Evolutionary conservation across 2,113 vertebrate genomes (phyloP).

Genomic region (Irena cyanogastra): DNA sequence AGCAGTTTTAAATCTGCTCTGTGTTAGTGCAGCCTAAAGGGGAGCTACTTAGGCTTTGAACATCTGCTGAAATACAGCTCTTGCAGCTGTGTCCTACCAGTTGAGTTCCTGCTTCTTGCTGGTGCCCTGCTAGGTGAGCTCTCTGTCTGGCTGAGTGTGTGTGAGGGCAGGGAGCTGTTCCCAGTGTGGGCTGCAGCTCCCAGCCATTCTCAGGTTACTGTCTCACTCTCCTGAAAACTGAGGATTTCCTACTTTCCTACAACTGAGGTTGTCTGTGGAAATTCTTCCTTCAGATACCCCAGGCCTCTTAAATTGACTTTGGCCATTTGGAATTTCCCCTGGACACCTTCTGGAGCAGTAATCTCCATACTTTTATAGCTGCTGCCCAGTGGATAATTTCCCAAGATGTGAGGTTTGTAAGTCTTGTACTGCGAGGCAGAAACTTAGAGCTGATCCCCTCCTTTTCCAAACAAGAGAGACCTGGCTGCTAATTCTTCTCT

Average conservation of each 20-base stretch:
- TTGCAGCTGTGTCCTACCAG: not conserved
- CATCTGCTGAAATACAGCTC: not conserved
- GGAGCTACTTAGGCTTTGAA: not conserved
- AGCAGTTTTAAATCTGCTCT: not conserved
- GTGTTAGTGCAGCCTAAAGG: not conserved
- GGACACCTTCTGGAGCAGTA: not conserved
- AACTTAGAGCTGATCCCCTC: not conserved
- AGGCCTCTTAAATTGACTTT: not conserved
- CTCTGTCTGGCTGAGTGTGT: no score
- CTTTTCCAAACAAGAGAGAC: slow-evolving; percentile 5
- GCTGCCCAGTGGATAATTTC: not conserved
- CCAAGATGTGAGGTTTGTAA: not conserved
- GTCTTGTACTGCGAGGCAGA: not conserved
- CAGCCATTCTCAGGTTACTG: fast-evolving
- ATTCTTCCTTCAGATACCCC: not conserved
- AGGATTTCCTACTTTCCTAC: not conserved
- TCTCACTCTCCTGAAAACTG: fast-evolving
- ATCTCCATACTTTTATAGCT: not conserved
- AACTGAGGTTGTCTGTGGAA: not conserved
- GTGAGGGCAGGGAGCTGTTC: not conserved
- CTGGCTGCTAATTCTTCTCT: slow-evolving; percentile 4
- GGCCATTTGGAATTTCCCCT: not conserved
- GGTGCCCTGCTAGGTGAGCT: not conserved
- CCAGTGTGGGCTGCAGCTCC: not conserved
- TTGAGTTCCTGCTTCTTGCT: not conserved